Percentiles rank a stretch among this genome's conserved stretches.
Conservation (phyloP, 2,888 invertebrate genomes). For the Tuta absoluta region DNA sequence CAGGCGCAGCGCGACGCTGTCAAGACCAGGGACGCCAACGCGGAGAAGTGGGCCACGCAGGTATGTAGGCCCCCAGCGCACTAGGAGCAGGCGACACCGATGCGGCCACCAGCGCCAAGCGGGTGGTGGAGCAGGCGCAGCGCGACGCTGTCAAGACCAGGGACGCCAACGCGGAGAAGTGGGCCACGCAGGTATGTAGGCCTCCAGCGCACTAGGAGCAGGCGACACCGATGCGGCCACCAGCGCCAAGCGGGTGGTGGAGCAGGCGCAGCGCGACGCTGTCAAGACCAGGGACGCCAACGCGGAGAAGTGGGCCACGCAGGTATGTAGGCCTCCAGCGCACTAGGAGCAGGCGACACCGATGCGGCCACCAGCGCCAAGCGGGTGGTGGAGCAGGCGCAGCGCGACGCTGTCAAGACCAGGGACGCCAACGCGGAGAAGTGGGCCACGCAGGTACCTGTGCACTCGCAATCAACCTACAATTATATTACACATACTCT, state of each 20-base stretch:
- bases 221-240: slow-evolving; percentile 95
- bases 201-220: slow-evolving; percentile 88
- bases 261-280: slow-evolving; percentile 97
- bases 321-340: slow-evolving; percentile 78
- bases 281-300: slow-evolving; percentile 90
- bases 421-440: slow-evolving; percentile 89
- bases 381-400: slow-evolving; percentile 94
- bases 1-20: slow-evolving; percentile 97
- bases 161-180: slow-evolving; percentile 86
- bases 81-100: slow-evolving; percentile 86
- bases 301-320: slow-evolving; percentile 89
- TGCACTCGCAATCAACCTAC: too few species aligned
- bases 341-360: slow-evolving; percentile 16
- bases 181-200: slow-evolving; percentile 88
- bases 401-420: slow-evolving; percentile 94
- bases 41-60: slow-evolving; percentile 90
- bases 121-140: slow-evolving; percentile 95
- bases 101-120: slow-evolving; percentile 95
- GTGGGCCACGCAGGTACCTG: slow-evolving; percentile 90
- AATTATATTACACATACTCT: too few species aligned
- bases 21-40: slow-evolving; percentile 88
- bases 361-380: slow-evolving; percentile 96
- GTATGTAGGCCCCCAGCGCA: slow-evolving; percentile 70
- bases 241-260: slow-evolving; percentile 92
- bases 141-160: slow-evolving; percentile 93